Evolutionary conservation across 2,888 invertebrate genomes (phyloP).

Genomic region (Saturnia japonica): DNA sequence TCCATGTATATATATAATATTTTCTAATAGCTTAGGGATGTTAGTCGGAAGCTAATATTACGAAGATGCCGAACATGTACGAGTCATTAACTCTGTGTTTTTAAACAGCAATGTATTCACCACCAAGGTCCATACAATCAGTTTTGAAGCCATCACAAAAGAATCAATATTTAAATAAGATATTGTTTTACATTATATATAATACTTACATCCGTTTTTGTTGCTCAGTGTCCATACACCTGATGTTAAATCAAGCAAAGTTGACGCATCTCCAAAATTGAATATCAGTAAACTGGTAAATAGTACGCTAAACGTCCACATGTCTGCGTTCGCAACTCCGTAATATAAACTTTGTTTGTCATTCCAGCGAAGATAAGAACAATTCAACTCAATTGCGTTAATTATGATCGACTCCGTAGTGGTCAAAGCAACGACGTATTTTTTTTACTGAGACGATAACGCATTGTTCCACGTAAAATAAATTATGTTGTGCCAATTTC

Average conservation of each 20-base stretch:
- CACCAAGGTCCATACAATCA: neutral
- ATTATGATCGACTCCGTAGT: neutral
- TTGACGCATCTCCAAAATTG: conserved; percentile 21
- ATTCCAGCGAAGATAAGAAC: neutral
- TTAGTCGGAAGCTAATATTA: too few species aligned
- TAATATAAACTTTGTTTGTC: conserved; percentile 4
- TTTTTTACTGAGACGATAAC: neutral
- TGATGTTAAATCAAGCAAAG: conserved; percentile 35
- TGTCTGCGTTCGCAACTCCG: conserved; percentile 6
- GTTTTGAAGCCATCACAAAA: neutral
- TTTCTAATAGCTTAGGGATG: too few species aligned
- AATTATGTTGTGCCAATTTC: too few species aligned
- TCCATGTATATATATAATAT: too few species aligned
- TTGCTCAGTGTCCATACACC: conserved; percentile 60
- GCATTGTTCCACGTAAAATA: neutral
- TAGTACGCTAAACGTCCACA: conserved; percentile 29
- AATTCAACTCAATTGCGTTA: neutral
- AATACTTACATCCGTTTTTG: conserved; percentile 67
- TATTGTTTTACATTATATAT: neutral
- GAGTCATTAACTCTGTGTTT: neutral
- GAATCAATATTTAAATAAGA: neutral
- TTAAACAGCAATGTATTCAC: neutral
- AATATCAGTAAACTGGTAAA: conserved; percentile 26
- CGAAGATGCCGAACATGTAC: too few species aligned
- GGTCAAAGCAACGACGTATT: neutral